Base-by-base conservation (phyloP, 2,113 vertebrate genomes). In the Albula glossodonta region DNA sequence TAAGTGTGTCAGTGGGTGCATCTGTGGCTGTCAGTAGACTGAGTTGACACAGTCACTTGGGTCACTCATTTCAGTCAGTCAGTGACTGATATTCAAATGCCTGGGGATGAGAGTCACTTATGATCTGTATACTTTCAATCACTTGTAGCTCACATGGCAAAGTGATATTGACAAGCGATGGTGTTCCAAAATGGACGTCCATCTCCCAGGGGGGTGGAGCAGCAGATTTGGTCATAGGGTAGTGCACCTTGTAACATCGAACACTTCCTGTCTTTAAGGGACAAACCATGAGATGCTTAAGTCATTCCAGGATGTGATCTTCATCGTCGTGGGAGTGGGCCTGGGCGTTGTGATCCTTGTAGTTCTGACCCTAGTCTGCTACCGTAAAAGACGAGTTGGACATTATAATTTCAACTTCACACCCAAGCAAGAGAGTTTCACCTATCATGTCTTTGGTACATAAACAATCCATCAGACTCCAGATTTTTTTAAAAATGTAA, bases 351-450 rank as follows among this genome's bases (percentile, higher is more conserved):
- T 89, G 2, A 57, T 87, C 6, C 3, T 92, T 2, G 48, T 53
- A 11, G 56, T 10, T 8, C 8, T 85, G 31, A 56, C 80, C 7
- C 66, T 86, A 2, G 87, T 94, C 74, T 91, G 89, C 86, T 94
- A 88, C 87, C 94, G 95, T n/a, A 95, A 93, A 84, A 95, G 93
- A 63, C 94, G 94, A 83, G 93, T 95, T 2, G 94, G 95, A 85
- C 89, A 92, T 88, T 95, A 96, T 91, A 95, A 90, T 87, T 94
- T 96, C 86, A 91, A 49, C 7, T 50, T 84, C 84, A 94, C 92
- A 82, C 90, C 95, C 53, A 92, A 92, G 25, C 85, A 93, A 49
- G 93, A 96, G 82, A 94, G 92, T 84, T 94, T 94, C 88, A 94
- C 93, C 56, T 93, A 94, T 84, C 88, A 94, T 56, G 89, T 90